A percentile compares a stretch with the other conserved stretches of the same genome.
Conservation (phyloP, 30 jellyfish, hydroid and myxozoan genomes). For the Chironex yamaguchii region DNA sequence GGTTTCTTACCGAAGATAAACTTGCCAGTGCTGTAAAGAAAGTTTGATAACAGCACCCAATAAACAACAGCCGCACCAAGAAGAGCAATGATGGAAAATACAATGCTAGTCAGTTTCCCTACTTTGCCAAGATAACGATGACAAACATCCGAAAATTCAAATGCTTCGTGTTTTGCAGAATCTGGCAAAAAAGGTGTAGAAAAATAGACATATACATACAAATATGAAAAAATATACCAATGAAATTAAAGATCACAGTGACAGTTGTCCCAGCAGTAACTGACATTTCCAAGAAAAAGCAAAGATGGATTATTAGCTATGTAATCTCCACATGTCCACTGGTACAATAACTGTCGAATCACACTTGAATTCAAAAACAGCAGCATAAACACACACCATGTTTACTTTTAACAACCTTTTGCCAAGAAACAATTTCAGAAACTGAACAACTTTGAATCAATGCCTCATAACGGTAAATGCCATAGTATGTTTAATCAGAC, state of each 20-base stretch:
- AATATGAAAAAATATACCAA: neutral
- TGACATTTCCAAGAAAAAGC: too few relatives aligned
- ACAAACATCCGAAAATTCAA: conserved; percentile 92
- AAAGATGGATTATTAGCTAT: too few relatives aligned
- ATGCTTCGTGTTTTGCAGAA: conserved; percentile 60
- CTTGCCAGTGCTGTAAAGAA: conserved; percentile 85
- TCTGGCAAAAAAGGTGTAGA: conserved; percentile 29
- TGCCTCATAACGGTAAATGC: too few relatives aligned
- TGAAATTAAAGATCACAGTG: neutral
- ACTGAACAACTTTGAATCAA: too few relatives aligned
- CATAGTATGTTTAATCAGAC: too few relatives aligned
- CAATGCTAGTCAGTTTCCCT: conserved; percentile 67
- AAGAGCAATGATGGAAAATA: conserved; percentile 83
- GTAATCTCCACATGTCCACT: too few relatives aligned
- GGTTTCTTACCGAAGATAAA: conserved; percentile 78
- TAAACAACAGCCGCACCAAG: conserved; percentile 90
- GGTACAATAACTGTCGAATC: too few relatives aligned
- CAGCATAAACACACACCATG: too few relatives aligned
- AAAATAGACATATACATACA: neutral
- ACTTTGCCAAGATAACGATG: conserved; percentile 80
- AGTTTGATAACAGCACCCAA: conserved; percentile 91
- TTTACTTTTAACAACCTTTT: too few relatives aligned
- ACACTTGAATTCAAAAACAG: too few relatives aligned
- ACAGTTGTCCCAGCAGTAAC: too few relatives aligned
- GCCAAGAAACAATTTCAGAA: too few relatives aligned